These are phyloP conservation scores for Cotesia chilonis DNA, from an alignment of 1,140 invertebrate genomes.

Conservation along the genomic window DNA sequence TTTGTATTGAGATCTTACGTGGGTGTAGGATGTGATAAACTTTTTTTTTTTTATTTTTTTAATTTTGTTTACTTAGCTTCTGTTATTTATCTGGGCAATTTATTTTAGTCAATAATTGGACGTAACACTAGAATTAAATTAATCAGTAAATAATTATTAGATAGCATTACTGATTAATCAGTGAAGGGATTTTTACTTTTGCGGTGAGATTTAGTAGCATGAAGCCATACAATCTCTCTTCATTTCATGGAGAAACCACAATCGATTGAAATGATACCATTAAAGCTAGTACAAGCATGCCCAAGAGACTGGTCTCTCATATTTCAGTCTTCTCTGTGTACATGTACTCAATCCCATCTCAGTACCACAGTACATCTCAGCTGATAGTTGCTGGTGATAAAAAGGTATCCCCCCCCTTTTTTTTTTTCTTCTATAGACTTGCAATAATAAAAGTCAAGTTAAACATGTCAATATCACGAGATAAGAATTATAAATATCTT, in stretches of 20 bases:
- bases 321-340: not conserved
- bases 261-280: conserved; percentile 15
- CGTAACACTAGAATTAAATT: not conserved
- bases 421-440: not conserved
- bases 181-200: not conserved
- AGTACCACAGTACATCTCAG: not conserved
- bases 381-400: not conserved
- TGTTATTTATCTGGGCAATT: not conserved
- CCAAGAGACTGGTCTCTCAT: conserved; percentile 14
- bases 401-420: not conserved
- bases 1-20: conserved; percentile 23
- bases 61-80: conserved; percentile 2
- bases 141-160: no score
- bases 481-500: no score
- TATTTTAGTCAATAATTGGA: not conserved
- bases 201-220: not conserved
- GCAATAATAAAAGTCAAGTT: no score
- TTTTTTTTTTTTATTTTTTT: not conserved
- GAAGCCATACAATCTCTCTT: not conserved
- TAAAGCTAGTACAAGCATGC: conserved; percentile 17
- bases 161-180: no score
- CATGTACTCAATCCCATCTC: not conserved
- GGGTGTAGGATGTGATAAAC: conserved; percentile 22
- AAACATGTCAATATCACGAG: no score
- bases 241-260: conserved; percentile 9